Evolutionary conservation across 2,797 vertebrate genomes (phyloP).

Genomic region (Micrastur ruficollis): DNA sequence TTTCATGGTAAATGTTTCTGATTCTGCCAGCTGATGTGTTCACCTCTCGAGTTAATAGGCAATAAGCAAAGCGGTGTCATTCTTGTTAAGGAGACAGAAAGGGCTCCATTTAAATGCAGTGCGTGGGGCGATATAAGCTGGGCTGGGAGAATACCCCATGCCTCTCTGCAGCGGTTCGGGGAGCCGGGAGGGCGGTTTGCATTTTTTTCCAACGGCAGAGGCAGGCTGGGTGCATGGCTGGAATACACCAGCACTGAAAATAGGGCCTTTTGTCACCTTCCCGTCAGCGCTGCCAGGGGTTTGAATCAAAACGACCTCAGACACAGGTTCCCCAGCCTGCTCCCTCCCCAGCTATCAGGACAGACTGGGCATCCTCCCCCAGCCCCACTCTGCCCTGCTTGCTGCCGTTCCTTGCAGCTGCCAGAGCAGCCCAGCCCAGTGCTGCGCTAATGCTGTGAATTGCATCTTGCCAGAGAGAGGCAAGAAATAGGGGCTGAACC

Average conservation of each 20-base stretch:
- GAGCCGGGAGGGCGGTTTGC: background rate
- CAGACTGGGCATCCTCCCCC: background rate
- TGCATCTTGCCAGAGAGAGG: background rate
- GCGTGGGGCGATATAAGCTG: background rate
- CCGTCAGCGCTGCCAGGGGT: background rate
- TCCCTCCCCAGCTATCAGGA: background rate
- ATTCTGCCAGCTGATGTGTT: conserved; percentile 42
- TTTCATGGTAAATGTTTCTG: conserved; percentile 59
- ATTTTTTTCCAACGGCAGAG: background rate
- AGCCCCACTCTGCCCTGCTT: background rate
- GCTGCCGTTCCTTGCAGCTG: background rate
- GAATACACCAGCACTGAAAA: background rate
- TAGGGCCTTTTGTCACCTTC: background rate
- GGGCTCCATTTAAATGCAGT: conserved; percentile 2
- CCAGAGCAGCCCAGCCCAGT: background rate
- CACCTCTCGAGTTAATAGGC: conserved; percentile 62
- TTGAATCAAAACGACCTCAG: background rate
- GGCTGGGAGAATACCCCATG: background rate
- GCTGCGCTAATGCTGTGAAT: background rate
- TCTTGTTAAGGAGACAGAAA: conserved; percentile 47
- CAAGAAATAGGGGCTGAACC: background rate
- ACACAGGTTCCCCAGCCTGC: background rate
- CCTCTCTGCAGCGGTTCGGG: background rate
- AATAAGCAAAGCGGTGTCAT: conserved; percentile 31
- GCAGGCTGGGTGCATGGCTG: background rate